Conservation (phyloP, 2,888 invertebrate genomes). For the Lepetodrilus schrolli region DNA sequence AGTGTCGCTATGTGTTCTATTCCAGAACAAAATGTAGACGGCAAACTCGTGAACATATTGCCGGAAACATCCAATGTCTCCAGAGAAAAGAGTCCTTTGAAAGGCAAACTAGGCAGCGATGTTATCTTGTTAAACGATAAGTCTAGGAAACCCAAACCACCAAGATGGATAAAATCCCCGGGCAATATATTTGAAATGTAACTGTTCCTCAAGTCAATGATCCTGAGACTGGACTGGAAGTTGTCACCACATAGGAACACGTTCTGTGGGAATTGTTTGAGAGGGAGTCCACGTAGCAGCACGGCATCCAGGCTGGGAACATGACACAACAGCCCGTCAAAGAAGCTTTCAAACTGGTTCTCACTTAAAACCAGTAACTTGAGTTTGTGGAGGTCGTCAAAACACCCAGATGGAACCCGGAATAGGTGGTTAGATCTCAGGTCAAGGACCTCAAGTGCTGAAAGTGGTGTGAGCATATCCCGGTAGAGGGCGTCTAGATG, state of each 20-base stretch:
- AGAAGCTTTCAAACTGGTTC: conserved; percentile 25
- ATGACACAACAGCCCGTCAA: conserved; percentile 27
- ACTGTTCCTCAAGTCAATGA: neutral
- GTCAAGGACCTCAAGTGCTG: conserved; percentile 30
- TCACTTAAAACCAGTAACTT: conserved; percentile 24
- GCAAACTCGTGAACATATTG: neutral
- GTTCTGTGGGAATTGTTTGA: conserved; percentile 17
- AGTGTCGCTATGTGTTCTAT: neutral
- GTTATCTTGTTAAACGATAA: neutral
- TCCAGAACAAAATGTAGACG: neutral
- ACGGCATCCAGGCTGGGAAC: conserved; percentile 29
- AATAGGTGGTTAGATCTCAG: conserved; percentile 26
- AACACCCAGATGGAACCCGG: neutral
- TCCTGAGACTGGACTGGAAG: neutral
- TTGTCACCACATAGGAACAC: conserved; percentile 27
- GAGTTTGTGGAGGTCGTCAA: conserved; percentile 1
- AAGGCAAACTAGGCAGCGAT: neutral
- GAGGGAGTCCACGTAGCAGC: conserved; percentile 4
- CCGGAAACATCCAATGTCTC: neutral
- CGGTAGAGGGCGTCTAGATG: conserved; percentile 28
- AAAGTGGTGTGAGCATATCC: conserved; percentile 11
- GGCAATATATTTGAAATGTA: neutral
- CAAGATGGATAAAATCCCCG: neutral
- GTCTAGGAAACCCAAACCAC: neutral
- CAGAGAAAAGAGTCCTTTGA: neutral